phyloP scores from a whole-genome alignment of 1,140 invertebrate species.

The Cecropterus lyciades region DNA sequence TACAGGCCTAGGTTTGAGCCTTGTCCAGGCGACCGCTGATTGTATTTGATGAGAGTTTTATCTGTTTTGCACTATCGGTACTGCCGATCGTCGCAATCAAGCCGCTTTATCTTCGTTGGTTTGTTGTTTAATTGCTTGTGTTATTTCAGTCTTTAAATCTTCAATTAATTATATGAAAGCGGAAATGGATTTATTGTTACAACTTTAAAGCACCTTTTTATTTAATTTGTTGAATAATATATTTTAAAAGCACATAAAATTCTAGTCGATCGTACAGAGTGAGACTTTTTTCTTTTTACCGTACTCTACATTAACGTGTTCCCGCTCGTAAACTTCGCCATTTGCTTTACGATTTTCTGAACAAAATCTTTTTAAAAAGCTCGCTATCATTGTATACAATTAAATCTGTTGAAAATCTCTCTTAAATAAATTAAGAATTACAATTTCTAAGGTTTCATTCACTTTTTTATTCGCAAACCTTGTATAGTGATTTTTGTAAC shows the following conservation, averaged over 20 bases:
- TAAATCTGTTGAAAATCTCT: conserved; percentile 21
- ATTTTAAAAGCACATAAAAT: conserved; percentile 36
- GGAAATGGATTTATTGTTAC: conserved; percentile 30
- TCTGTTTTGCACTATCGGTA: conserved; percentile 67
- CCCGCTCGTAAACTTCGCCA: conserved; percentile 34
- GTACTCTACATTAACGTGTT: conserved; percentile 34
- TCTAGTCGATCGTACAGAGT: conserved; percentile 34
- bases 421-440: conserved; percentile 26
- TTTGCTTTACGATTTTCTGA: conserved; percentile 37
- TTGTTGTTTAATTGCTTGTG: conserved; percentile 54
- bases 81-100: conserved; percentile 58
- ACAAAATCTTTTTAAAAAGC: conserved; percentile 37
- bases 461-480: conserved; percentile 19
- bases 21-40: conserved; percentile 72
- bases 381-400: conserved; percentile 32
- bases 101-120: conserved; percentile 59
- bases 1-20: conserved; percentile 75
- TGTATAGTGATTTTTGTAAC: conserved; percentile 3
- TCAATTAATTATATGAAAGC: conserved; percentile 41
- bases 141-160: conserved; percentile 52
- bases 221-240: conserved; percentile 28
- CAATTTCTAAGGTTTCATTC: conserved; percentile 19
- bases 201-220: conserved; percentile 21
- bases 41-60: conserved; percentile 81
- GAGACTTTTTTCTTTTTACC: conserved; percentile 36